phyloP scores from a whole-genome alignment of 2,113 vertebrate species.

The Percina caprodes region DNA sequence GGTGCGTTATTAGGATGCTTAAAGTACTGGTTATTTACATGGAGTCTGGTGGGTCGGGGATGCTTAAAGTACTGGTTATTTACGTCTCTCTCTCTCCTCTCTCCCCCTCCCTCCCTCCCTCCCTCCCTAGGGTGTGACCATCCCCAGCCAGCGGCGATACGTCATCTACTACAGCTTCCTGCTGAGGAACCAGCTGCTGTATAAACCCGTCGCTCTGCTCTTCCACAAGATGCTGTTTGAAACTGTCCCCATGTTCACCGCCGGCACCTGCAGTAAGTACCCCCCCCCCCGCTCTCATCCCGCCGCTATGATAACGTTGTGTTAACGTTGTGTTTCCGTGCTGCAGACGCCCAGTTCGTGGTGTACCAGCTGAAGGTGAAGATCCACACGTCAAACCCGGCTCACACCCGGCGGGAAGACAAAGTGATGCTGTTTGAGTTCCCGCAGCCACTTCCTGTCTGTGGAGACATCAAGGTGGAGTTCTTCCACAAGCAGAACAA shows the following conservation, averaged over 20 bases:
- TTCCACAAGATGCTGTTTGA: constrained; percentile 99
- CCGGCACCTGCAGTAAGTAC: constrained; percentile 98
- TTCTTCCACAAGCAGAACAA: constrained; percentile 99
- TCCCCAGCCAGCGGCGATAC: constrained; percentile 97
- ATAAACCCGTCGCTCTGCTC: constrained; percentile 96
- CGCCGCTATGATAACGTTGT: too few relatives aligned
- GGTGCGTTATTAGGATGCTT: too few relatives aligned
- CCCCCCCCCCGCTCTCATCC: too few relatives aligned
- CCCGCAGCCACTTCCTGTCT: constrained; percentile 94
- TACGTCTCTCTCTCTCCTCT: too few relatives aligned
- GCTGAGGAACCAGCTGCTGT: constrained; percentile 95
- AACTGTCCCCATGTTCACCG: constrained; percentile 98
- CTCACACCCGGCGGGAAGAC: constrained; percentile 92
- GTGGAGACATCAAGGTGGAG: constrained; percentile 98
- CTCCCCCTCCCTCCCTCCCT: too few relatives aligned
- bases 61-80: too few relatives aligned
- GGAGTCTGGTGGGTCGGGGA: too few relatives aligned
- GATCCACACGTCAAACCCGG: constrained; percentile 94
- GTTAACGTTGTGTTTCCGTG: neutral
- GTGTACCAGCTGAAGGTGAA: constrained; percentile 98
- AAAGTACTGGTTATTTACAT: too few relatives aligned
- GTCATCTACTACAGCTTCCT: constrained; percentile 98
- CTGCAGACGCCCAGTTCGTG: constrained; percentile 95
- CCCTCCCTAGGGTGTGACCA: constrained; percentile 99
- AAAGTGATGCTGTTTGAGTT: constrained; percentile 97